Evolutionary conservation across 2,113 vertebrate genomes (phyloP), one percentile per base, ranked within the genome.

Genomic region (Chamaetylas fuelleborni): DNA sequence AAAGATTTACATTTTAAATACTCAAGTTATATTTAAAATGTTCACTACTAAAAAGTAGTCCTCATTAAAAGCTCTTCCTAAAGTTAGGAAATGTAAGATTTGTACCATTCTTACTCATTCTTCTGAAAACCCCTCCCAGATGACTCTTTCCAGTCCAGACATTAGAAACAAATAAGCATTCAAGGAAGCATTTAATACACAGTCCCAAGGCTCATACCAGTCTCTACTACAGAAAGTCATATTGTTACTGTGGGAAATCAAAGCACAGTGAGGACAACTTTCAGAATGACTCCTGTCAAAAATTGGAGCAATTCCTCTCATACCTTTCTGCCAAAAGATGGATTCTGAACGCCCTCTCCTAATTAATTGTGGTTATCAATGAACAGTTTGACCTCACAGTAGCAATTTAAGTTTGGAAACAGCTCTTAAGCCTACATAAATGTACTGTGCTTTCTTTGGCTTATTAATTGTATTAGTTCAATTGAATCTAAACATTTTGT

Each of bases 101-200:
- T 45, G 8, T 43, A 70, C 5, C 5, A 50, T 47, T 96, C 65
- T 83, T 58, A 90, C 16, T 74, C 34, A 62, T 23, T 22, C 40
- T 80, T 64, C 48, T 60, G 60, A 86, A 82, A 90, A 82, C 6
- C 4, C 10, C 22, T 86, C 23, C 47, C 42, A 73, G 62, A 65
- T 54, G 24, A 82, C 23, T 85, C 22, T 62, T 69, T 78, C 29
- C 57, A 93, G 31, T 94, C 6, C 31, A 93, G 58, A 85, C 62
- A 87, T 69, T 40, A 97, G 61, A 85, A 87, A 93, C 23, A 51
- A 86, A 60, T 69, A 78, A 83, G 51, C 51, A 91, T 67, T 84
- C 71, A 95, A 80, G 33, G 24, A 45, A 62, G 53, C 29, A 81
- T 69, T 90, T 54, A 66, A 56, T 33, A 28, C 14, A 34, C 6